Evolutionary conservation across 2,888 invertebrate species (phyloP).

Genomic region (Drosophila aldrichi): DNA sequence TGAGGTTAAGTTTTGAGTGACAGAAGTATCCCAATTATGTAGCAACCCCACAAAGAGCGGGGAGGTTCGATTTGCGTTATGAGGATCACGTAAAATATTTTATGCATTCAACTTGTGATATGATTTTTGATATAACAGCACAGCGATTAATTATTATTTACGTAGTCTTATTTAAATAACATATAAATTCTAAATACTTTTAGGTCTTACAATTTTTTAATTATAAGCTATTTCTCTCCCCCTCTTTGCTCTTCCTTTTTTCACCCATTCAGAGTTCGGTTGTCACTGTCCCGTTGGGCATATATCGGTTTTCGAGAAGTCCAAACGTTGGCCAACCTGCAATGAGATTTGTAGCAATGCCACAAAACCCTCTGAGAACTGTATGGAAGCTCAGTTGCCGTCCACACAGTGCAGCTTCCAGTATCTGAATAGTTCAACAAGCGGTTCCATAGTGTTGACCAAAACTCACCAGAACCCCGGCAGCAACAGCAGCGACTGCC

Average conservation of each 20-base stretch:
- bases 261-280: conserved; percentile 82
- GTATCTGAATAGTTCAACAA: conserved; percentile 70
- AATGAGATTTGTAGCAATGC: conserved; percentile 59
- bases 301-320: conserved; percentile 74
- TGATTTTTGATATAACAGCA: no score
- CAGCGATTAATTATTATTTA: no score
- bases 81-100: no score
- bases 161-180: no score
- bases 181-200: no score
- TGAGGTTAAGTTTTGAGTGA: neutral
- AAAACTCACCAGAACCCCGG: conserved; percentile 27
- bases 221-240: no score
- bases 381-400: conserved; percentile 31
- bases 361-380: conserved; percentile 38
- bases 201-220: no score
- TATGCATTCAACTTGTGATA: no score
- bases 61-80: neutral
- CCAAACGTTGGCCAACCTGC: conserved; percentile 77
- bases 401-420: conserved; percentile 66
- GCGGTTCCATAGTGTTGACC: conserved; percentile 54
- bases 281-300: conserved; percentile 85
- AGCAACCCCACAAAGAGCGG: neutral
- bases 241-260: no score
- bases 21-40: neutral
- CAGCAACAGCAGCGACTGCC: conserved; percentile 63